Evolutionary conservation across 1,140 invertebrate species (phyloP), one percentile per base, ranked within the genome.

Genomic region (Polyergus mexicanus): DNA sequence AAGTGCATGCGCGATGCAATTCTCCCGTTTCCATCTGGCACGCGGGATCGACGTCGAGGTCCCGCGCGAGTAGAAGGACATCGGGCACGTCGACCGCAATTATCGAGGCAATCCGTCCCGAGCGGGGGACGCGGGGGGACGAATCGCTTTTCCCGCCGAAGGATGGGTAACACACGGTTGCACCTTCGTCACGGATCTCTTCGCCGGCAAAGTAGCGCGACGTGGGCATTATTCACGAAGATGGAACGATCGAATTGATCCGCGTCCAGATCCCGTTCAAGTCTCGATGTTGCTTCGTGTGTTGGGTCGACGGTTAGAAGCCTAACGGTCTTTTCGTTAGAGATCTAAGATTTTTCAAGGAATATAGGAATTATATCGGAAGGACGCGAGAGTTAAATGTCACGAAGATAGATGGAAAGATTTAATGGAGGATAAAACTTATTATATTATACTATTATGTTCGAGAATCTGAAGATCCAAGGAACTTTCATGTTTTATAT

Each of bases 1-100:
- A 44, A 72, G 78, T 83, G 66, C 78, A 83, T 83, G 78, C 78
- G 78, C 78, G 66, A 41, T 83, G 78, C 54, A 83, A 8, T 62
- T 51, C 38, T 38, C 22, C 32, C 62, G 62, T 2, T 25, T 22
- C 54, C 22, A 22, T 51, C 76, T 54, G 44, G 19, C 76, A 54
- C 35, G 35, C 3, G 22, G 25, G 51, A 41, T 81, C 65, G 65
- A 71, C 78, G 56, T 80, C 13, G 78, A 32, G 32, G 68, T 81
- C 56, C 32, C 41, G 78, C 56, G 38, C 38, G 54, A 74, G 41
- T 74, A 83, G 66, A 72, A 81, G 69, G 78, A 83, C 68, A 83
- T 44, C 51, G 66, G 19, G 66, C 78, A 83, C 68, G 78, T 74
- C 78, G 78, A 83, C 68, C 54, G 78, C 54, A 83, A 83, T 83